These are phyloP conservation scores for Gymnothorax javanicus DNA, from an alignment of 2,797 vertebrate genomes.

Conservation along the genomic window DNA sequence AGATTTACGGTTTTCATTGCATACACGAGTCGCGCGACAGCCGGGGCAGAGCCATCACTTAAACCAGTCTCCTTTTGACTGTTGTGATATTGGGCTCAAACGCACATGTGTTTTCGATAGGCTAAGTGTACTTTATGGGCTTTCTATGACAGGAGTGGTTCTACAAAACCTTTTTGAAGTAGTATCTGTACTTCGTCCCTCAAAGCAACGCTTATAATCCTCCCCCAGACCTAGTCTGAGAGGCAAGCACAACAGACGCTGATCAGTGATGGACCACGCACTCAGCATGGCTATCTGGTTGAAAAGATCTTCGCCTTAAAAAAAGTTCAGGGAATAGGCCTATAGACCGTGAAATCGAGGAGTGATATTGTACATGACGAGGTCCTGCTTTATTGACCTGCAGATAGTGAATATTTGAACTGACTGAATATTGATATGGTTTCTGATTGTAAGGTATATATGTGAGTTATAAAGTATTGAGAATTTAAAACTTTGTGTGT, in stretches of 20 bases:
- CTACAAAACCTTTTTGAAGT: conserved; percentile 38
- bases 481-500: neutral
- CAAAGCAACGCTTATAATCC: conserved; percentile 35
- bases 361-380: neutral
- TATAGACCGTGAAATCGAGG: neutral
- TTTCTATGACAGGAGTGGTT: conserved; percentile 39
- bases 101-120: conserved; percentile 49
- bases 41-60: conserved; percentile 24
- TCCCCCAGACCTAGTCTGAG: conserved; percentile 2
- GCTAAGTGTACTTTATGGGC: conserved; percentile 30
- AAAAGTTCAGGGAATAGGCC: too few species aligned
- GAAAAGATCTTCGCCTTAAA: neutral
- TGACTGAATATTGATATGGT: neutral
- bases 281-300: neutral
- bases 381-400: neutral
- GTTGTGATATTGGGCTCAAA: conserved; percentile 28
- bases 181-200: conserved; percentile 39
- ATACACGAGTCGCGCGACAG: neutral
- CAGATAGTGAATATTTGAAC: neutral
- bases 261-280: neutral
- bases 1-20: conserved; percentile 21
- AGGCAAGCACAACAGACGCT: neutral
- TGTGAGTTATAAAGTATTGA: neutral
- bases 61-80: conserved; percentile 37
- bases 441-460: neutral